Evolutionary conservation across 2,888 invertebrate genomes (phyloP).

Genomic region (Standfussiana lucernea): DNA sequence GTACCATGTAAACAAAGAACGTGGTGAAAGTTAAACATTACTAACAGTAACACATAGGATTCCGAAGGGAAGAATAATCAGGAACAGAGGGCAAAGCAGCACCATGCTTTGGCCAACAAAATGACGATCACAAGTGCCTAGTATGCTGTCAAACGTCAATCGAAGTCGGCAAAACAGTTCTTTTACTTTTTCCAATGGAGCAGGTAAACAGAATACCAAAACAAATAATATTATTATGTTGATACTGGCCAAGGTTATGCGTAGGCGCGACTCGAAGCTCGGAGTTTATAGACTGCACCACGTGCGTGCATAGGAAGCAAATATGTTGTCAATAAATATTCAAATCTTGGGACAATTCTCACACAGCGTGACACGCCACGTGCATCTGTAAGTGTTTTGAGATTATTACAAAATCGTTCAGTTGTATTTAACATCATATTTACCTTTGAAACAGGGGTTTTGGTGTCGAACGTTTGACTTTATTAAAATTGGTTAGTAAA

Average conservation of each 20-base stretch:
- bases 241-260: conserved; percentile 53
- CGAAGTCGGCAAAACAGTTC: too few species aligned
- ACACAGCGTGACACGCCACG: conserved; percentile 6
- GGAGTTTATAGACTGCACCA: conserved; percentile 55
- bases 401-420: conserved; percentile 3
- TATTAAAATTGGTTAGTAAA: background rate
- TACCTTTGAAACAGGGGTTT: background rate
- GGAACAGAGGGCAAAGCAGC: background rate
- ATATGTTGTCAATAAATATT: conserved; percentile 54
- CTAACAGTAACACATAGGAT: background rate
- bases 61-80: background rate
- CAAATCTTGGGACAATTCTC: conserved; percentile 40
- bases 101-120: background rate
- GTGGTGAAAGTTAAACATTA: conserved; percentile 3
- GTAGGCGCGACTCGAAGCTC: conserved; percentile 42
- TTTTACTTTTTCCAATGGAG: background rate
- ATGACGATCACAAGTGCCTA: background rate
- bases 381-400: conserved; percentile 8
- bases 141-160: background rate
- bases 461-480: background rate
- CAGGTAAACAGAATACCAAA: conserved; percentile 40
- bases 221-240: conserved; percentile 47
- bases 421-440: conserved; percentile 5
- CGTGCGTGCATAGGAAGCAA: conserved; percentile 38
- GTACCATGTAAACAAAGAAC: background rate